Percentiles rank a stretch among this genome's conserved stretches.
These are phyloP conservation scores for Leptinotarsa texana DNA, from an alignment of 1,140 invertebrate genomes.

Conservation along the genomic window DNA sequence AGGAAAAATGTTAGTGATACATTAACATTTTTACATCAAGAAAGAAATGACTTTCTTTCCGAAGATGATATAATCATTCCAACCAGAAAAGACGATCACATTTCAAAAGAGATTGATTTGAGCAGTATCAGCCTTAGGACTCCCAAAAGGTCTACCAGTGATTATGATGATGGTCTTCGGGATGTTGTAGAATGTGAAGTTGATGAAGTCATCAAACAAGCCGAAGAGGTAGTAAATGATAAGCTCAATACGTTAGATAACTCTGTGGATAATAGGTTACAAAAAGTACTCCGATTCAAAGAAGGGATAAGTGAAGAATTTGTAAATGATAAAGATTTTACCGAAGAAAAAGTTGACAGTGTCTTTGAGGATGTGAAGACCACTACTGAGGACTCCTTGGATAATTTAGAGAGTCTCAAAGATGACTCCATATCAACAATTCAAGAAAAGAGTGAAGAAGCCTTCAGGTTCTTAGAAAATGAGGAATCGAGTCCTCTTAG, in stretches of 20 bases:
- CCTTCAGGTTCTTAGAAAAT: constrained; percentile 53
- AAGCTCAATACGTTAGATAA: constrained; percentile 32
- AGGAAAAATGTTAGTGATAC: constrained; percentile 53
- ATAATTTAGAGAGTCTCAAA: constrained; percentile 47
- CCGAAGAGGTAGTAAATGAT: constrained; percentile 47
- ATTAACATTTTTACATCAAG: constrained; percentile 53
- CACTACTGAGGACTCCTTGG: constrained; percentile 45
- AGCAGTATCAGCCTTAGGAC: constrained; percentile 43
- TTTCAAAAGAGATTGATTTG: constrained; percentile 49
- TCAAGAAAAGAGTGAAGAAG: constrained; percentile 52
- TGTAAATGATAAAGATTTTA: constrained; percentile 35
- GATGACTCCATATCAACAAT: constrained; percentile 47
- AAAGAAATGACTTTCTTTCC: constrained; percentile 54
- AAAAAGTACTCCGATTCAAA: constrained; percentile 1
- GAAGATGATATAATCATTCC: constrained; percentile 53
- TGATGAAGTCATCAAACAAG: constrained; percentile 45
- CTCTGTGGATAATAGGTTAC: constrained; percentile 5
- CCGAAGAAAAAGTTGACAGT: constrained; percentile 37
- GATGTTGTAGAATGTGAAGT: constrained; percentile 47
- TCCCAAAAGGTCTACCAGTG: constrained; percentile 33
- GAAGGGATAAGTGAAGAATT: neutral
- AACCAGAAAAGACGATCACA: constrained; percentile 52
- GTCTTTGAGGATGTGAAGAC: constrained; percentile 42
- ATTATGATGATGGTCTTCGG: constrained; percentile 32
- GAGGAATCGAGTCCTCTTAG: constrained; percentile 45